These are phyloP conservation scores for Daubentonia madagascariensis DNA, from an alignment of 2,113 vertebrate genomes.

Conservation along the genomic window DNA sequence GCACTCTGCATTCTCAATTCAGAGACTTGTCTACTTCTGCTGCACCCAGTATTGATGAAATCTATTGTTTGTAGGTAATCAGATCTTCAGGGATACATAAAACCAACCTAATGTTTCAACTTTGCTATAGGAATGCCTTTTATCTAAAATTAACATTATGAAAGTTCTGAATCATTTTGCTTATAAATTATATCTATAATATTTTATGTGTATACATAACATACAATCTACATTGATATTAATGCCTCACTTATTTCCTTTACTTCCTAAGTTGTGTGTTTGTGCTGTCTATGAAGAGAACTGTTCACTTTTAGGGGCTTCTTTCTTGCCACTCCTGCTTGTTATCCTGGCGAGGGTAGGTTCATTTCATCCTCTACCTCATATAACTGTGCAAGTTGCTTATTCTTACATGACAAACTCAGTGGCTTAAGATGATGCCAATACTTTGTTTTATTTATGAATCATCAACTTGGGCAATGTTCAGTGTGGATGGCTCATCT, in stretches of 20 bases:
- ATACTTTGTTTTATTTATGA: not conserved
- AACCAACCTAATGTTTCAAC: not conserved
- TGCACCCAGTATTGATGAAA: not conserved
- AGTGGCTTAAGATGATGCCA: not conserved
- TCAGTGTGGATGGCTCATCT: not conserved
- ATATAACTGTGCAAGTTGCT: not conserved
- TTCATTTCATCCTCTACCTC: not conserved
- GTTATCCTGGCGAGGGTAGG: not conserved
- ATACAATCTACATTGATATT: not conserved
- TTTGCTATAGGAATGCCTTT: conserved; percentile 36
- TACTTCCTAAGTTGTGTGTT: not conserved
- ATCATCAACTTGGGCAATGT: not conserved
- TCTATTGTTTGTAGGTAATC: conserved; percentile 39
- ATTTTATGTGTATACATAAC: not conserved
- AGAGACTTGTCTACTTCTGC: not conserved
- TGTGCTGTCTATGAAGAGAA: not conserved
- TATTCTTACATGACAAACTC: not conserved
- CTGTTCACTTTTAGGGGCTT: not conserved
- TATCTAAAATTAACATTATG: conserved; percentile 62
- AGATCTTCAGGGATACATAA: conserved; percentile 61
- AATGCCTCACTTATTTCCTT: not conserved
- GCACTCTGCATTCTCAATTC: not conserved
- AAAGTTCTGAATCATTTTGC: conserved; percentile 64
- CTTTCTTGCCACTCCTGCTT: not conserved
- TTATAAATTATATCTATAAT: not conserved